Percentiles rank a stretch among this genome's conserved stretches.
Evolutionary conservation across 1,140 invertebrate genomes (phyloP).

Genomic region (Drosophila sechellia): DNA sequence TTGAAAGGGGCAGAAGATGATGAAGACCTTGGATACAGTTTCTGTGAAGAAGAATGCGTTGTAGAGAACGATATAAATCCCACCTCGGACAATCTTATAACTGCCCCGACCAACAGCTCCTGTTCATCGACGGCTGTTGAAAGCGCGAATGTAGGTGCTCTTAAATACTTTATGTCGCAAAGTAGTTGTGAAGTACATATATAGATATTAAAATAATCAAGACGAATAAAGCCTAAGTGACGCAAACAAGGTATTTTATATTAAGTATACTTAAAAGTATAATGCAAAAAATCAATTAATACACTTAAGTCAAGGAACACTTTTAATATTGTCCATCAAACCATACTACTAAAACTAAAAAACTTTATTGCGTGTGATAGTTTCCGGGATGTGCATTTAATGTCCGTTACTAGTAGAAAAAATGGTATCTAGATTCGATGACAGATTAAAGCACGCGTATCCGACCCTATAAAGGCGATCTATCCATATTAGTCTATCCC

Average conservation of each 20-base stretch:
- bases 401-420: too few relatives aligned
- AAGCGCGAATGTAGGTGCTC: conserved; percentile 49
- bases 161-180: conserved; percentile 67
- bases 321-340: background rate
- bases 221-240: conserved; percentile 53
- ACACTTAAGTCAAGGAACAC: background rate
- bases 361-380: too few relatives aligned
- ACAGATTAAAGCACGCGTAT: too few relatives aligned
- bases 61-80: conserved; percentile 25
- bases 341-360: background rate
- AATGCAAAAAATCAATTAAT: background rate
- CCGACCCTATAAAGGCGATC: too few relatives aligned
- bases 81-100: conserved; percentile 15
- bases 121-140: conserved; percentile 34
- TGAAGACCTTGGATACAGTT: conserved; percentile 76
- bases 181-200: conserved; percentile 74
- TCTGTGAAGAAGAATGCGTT: conserved; percentile 69
- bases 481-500: too few relatives aligned
- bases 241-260: conserved; percentile 68
- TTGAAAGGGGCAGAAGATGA: conserved; percentile 56
- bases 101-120: background rate
- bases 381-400: too few relatives aligned
- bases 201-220: conserved; percentile 40
- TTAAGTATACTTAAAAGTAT: conserved; percentile 39
- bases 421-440: too few relatives aligned